Evolutionary conservation across 2,888 invertebrate genomes (phyloP), one percentile per base, ranked within the genome.

Genomic region (Acholoe squamosa): DNA sequence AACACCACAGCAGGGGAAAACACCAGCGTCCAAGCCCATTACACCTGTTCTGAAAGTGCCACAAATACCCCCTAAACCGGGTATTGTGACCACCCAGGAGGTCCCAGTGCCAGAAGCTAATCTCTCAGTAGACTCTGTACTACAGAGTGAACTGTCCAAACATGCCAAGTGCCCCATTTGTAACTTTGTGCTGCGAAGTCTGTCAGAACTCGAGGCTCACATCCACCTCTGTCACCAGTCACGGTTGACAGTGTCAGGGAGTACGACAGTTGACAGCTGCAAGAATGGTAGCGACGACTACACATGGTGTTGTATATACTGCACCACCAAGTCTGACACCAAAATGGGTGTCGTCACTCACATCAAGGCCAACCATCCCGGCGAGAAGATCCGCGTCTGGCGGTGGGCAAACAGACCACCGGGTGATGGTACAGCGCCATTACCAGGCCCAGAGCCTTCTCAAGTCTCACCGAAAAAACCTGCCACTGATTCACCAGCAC

Each of bases 311-410:
- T 86, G 86, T 19, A 56, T 86, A 7, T 86, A 86, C 86, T 86
- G 86, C 33, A 56, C 25, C 19, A 16, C 54, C 28, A 86, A 86
- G 54, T 86, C 86, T 7, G 86, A 86, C 25, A 86, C 86, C 56
- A 86, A 86, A n/a, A 22, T 54, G 12, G 52, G 54, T 54, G 86
- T 86, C 19, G 86, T 86, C 19, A 54, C 86, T 0, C 86, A 86
- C 33, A 86, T 86, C 56, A 86, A 86, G 25, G 86, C 52, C n/a
- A 14, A 54, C 25, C 86, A 86, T 28, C 86, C 86, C 22, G 86
- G 86, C 10, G 86, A 86, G 54, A 86, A 86, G 54, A 86, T 86
- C 52, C 86, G 86, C 12, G 86, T 86, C 16, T 86, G 86, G 86
- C 86, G 86, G 0, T 86, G 86, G 86, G 54, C 86, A 0, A 84